phyloP scores from a whole-genome alignment of 1,140 invertebrate genomes.

The Belonocnema kinseyi region DNA sequence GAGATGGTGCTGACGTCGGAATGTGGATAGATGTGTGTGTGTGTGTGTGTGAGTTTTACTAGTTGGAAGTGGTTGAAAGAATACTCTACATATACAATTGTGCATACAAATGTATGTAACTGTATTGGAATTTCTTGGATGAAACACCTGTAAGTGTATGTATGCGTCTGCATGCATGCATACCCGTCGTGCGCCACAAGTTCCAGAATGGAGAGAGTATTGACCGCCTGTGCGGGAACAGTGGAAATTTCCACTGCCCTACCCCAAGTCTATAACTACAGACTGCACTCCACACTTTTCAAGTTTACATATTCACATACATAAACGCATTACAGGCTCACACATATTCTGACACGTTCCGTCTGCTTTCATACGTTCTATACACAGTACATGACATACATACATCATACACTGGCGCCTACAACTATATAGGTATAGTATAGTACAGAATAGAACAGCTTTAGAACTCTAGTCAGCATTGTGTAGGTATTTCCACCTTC shows the following conservation, averaged over 20 bases:
- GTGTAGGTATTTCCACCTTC: neutral
- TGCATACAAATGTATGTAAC: neutral
- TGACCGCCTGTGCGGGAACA: slow-evolving; percentile 70
- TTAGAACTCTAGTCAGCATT: slow-evolving; percentile 1
- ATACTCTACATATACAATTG: neutral
- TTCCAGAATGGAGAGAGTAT: slow-evolving; percentile 67
- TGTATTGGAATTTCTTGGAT: neutral
- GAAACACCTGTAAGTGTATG: neutral
- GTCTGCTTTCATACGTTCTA: slow-evolving; percentile 29
- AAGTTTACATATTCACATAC: slow-evolving; percentile 31
- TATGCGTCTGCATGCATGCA: neutral
- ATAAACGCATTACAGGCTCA: slow-evolving; percentile 37
- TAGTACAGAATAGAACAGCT: neutral
- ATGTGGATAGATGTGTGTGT: too few relatives aligned
- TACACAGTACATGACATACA: too few relatives aligned
- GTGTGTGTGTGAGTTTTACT: neutral
- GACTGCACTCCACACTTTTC: slow-evolving; percentile 18
- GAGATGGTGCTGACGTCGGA: slow-evolving; percentile 60
- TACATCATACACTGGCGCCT: neutral
- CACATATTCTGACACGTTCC: slow-evolving; percentile 4
- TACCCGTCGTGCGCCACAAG: slow-evolving; percentile 48
- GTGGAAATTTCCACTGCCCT: slow-evolving; percentile 75
- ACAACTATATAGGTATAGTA: too few relatives aligned
- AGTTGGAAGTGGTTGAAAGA: neutral
- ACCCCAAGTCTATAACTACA: slow-evolving; percentile 61